These are phyloP conservation scores for Calcarius lapponicus DNA, from an alignment of 2,797 vertebrate species.

Conservation along the genomic window DNA sequence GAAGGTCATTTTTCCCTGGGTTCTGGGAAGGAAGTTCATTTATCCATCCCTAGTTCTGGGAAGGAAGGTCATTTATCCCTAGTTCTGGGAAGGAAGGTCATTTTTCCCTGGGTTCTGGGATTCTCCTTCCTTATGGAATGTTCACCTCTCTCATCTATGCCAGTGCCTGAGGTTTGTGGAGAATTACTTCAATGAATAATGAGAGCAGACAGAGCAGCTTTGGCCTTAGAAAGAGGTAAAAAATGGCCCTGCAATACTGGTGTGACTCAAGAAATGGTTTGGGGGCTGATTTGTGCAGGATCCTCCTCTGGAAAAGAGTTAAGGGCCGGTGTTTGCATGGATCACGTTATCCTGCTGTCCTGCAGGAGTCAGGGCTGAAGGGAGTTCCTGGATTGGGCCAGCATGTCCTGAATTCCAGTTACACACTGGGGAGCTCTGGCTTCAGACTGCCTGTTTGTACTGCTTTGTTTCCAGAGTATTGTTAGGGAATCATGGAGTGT, in stretches of 20 bases:
- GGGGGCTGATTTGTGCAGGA: neutral
- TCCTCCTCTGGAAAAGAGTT: neutral
- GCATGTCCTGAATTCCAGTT: neutral
- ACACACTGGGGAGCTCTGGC: neutral
- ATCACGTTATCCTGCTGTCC: neutral
- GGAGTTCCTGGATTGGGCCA: neutral
- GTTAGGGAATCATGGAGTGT: neutral
- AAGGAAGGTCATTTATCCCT: no score
- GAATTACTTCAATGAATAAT: rapidly evolving
- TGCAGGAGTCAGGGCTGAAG: neutral
- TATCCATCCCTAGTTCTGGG: no score
- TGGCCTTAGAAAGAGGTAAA: neutral
- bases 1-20: no score
- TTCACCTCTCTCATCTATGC: rapidly evolving
- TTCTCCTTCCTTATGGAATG: neutral
- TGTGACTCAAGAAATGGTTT: rapidly evolving
- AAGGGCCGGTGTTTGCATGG: neutral
- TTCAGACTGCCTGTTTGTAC: rapidly evolving
- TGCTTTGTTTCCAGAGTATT: neutral
- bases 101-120: neutral
- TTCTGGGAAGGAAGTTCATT: no score
- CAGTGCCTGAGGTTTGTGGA: neutral
- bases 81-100: no score
- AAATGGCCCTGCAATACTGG: neutral
- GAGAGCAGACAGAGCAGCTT: neutral